Percentiles rank a stretch among this genome's conserved stretches.
Conservation (phyloP, 2,113 vertebrate genomes). For the Sula dactylatra region DNA sequence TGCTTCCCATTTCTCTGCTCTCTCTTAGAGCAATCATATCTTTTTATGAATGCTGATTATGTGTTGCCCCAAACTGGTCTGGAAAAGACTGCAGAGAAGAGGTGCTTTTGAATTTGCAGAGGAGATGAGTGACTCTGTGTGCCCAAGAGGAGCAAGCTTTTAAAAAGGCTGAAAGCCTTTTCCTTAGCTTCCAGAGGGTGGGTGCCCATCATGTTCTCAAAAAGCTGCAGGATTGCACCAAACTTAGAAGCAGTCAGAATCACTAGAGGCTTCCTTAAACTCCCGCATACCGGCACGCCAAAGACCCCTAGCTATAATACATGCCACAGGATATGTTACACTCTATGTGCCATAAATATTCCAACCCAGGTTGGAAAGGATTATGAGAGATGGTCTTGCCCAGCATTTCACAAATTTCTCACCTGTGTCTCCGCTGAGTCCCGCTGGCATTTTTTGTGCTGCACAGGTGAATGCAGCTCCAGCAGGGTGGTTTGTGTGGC, state of each 20-base stretch:
- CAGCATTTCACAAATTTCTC: neutral
- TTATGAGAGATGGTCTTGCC: neutral
- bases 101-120: neutral
- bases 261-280: neutral
- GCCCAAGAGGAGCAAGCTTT: neutral
- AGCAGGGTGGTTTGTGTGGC: neutral
- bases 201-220: neutral
- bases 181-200: neutral
- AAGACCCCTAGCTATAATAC: neutral
- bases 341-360: neutral
- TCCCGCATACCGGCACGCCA: neutral
- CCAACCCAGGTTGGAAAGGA: neutral
- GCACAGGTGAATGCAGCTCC: neutral
- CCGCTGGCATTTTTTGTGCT: neutral
- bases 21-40: neutral
- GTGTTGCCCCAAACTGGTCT: neutral
- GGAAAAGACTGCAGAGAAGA: neutral
- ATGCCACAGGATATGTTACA: neutral
- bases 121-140: neutral
- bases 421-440: fast-evolving
- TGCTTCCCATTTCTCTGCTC: neutral
- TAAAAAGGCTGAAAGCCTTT: neutral
- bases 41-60: neutral
- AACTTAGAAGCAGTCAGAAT: neutral
- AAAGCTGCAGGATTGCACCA: neutral